Percentiles rank a stretch among this genome's conserved stretches.
Conservation (phyloP, 2,888 invertebrate genomes). For the Cantharis flavilabris region DNA sequence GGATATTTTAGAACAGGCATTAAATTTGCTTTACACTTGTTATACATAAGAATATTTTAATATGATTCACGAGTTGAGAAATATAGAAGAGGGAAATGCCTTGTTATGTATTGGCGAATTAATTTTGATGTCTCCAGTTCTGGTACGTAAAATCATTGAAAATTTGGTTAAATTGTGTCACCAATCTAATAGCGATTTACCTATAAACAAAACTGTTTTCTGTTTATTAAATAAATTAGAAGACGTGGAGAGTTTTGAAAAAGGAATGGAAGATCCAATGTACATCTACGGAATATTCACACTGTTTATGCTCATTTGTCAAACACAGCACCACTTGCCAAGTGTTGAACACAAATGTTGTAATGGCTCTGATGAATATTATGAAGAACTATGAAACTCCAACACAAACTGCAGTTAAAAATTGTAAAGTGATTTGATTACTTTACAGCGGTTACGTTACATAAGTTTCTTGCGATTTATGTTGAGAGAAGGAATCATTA, state of each 20-base stretch:
- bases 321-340: conserved; percentile 44
- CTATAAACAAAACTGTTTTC: conserved; percentile 45
- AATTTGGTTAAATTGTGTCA: conserved; percentile 45
- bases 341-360: conserved; percentile 38
- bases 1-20: conserved; percentile 44
- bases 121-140: conserved; percentile 44
- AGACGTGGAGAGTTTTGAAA: not conserved
- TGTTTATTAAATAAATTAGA: conserved; percentile 42
- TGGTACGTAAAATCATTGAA: conserved; percentile 50
- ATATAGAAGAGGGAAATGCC: conserved; percentile 47
- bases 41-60: conserved; percentile 45
- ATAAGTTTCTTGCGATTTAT: conserved; percentile 25
- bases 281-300: conserved; percentile 45
- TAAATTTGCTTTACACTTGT: conserved; percentile 47
- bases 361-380: conserved; percentile 42
- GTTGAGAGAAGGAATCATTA: conserved; percentile 38
- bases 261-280: conserved; percentile 7
- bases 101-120: conserved; percentile 45
- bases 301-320: conserved; percentile 47
- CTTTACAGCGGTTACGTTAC: conserved; percentile 47
- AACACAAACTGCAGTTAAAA: conserved; percentile 41
- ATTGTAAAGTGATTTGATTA: conserved; percentile 45
- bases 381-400: conserved; percentile 40
- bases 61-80: conserved; percentile 45
- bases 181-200: conserved; percentile 49